A percentile compares a stretch with the other conserved stretches of the same genome.
phyloP scores from a whole-genome alignment of 2,113 vertebrate genomes.

The Catharus fuscescens region DNA sequence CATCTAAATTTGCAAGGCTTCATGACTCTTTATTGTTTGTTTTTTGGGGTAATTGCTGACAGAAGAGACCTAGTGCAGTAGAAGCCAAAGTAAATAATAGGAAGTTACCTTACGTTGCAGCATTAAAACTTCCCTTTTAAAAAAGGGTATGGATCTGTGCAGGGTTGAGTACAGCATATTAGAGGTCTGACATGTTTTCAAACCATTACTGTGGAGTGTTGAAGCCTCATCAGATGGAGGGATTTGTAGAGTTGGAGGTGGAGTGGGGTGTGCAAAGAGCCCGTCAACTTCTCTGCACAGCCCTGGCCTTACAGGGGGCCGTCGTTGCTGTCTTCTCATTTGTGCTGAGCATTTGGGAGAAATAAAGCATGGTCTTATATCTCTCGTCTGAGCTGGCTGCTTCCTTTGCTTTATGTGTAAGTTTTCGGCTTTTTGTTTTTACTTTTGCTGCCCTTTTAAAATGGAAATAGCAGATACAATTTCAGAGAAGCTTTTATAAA shows the following conservation, averaged over 20 bases:
- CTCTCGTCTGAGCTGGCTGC: neutral
- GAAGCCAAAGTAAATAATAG: neutral
- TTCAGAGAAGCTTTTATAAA: neutral
- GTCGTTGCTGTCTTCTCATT: neutral
- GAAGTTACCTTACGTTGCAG: neutral
- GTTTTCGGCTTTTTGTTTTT: neutral
- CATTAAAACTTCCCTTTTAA: neutral
- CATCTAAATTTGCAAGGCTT: neutral
- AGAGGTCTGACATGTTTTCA: neutral
- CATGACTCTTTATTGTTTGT: neutral
- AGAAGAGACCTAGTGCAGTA: neutral
- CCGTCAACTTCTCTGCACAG: neutral
- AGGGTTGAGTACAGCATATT: neutral
- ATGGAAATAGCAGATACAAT: neutral
- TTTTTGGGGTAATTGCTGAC: neutral
- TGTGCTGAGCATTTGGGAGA: neutral
- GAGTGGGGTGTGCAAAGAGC: neutral
- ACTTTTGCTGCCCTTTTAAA: neutral
- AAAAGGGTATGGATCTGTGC: neutral
- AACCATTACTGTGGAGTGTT: neutral
- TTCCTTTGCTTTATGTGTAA: neutral
- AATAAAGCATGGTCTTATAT: neutral
- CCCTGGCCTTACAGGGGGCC: rapidly evolving
- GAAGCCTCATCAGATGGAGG: neutral
- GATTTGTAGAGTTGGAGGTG: neutral